Evolutionary conservation across 2,888 invertebrate genomes (phyloP).

Genomic region (Nomada lathburiana): DNA sequence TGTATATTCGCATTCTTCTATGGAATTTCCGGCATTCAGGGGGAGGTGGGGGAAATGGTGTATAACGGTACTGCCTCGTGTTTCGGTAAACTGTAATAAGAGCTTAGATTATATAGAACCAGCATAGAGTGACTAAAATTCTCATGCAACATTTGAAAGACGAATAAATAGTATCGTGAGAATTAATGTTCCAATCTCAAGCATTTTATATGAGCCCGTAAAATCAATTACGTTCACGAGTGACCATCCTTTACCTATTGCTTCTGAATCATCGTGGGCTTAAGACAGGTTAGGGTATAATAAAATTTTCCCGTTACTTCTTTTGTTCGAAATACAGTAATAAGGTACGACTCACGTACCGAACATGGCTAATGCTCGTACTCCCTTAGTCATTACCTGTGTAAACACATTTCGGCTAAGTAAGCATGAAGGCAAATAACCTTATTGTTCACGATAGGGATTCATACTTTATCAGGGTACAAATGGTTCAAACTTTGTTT

Average conservation of each 20-base stretch:
- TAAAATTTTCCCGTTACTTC: not conserved
- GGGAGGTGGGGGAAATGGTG: slow-evolving; percentile 1
- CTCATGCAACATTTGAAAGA: too few species aligned
- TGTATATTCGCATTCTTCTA: slow-evolving; percentile 8
- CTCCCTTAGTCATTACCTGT: slow-evolving; percentile 18
- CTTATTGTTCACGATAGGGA: slow-evolving; percentile 26
- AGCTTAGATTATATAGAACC: not conserved
- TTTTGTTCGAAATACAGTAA: not conserved
- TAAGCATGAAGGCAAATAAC: slow-evolving; percentile 50
- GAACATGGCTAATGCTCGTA: slow-evolving; percentile 49
- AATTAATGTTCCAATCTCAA: too few species aligned
- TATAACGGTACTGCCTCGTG: slow-evolving; percentile 12
- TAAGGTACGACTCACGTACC: slow-evolving; percentile 24
- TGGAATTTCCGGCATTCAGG: not conserved
- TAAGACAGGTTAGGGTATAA: slow-evolving; percentile 45
- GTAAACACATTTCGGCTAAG: slow-evolving; percentile 64
- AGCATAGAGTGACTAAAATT: not conserved
- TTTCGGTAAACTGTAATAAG: not conserved
- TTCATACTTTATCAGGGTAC: slow-evolving; percentile 24
- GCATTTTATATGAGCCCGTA: too few species aligned
- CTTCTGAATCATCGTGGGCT: too few species aligned
- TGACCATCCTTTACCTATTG: too few species aligned
- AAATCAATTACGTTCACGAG: too few species aligned
- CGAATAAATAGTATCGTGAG: too few species aligned
- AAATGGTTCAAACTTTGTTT: slow-evolving; percentile 30